These are phyloP conservation scores for Bradypodion pumilum DNA, from an alignment of 2,797 vertebrate species.

Conservation along the genomic window DNA sequence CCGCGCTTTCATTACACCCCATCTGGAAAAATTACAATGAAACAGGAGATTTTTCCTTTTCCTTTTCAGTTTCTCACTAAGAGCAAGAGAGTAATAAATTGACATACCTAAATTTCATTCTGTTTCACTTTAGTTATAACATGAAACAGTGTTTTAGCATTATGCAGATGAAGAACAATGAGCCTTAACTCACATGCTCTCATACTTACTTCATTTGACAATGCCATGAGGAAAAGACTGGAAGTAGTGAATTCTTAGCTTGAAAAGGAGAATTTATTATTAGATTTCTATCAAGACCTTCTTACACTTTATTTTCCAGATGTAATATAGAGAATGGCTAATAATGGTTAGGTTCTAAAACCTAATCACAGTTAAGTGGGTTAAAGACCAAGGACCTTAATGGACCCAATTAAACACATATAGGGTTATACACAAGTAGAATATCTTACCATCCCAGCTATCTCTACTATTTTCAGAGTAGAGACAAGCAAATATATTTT, in stretches of 20 bases:
- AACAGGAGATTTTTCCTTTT: no score
- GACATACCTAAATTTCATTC: no score
- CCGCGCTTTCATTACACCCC: no score
- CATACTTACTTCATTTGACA: neutral
- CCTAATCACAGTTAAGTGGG: no score
- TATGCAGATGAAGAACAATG: neutral
- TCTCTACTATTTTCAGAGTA: neutral
- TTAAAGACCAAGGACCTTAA: no score
- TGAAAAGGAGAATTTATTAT: neutral
- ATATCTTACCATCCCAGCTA: neutral
- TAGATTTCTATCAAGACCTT: neutral
- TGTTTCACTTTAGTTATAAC: no score
- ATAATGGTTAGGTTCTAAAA: no score
- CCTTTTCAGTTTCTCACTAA: no score
- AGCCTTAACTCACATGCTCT: neutral
- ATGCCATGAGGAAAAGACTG: neutral
- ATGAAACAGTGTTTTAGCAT: neutral
- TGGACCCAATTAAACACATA: neutral
- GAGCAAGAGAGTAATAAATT: no score
- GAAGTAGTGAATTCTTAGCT: neutral
- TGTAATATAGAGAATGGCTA: neutral
- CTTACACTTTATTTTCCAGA: neutral
- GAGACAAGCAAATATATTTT: neutral
- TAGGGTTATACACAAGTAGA: neutral
- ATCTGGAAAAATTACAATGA: no score